A percentile compares a stretch with the other conserved stretches of the same genome.
These are phyloP conservation scores for Sebastes hopkinsi DNA, from an alignment of 2,797 vertebrate species.

Conservation along the genomic window DNA sequence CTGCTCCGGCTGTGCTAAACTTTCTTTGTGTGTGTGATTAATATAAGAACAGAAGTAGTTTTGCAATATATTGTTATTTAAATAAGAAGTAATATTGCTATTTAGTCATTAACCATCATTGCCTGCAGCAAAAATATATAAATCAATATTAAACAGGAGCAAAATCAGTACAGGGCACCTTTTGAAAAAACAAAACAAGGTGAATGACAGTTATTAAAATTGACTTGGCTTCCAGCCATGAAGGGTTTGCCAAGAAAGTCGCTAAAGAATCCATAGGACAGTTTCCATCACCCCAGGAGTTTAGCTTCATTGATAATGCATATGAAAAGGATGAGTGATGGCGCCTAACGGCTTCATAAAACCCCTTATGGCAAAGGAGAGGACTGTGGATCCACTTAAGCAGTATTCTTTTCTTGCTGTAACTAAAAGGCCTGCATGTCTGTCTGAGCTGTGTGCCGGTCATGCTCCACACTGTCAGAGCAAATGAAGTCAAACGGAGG, in stretches of 20 bases:
- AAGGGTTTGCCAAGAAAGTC: slow-evolving; percentile 60
- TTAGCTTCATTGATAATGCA: slow-evolving; percentile 67
- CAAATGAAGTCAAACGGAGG: slow-evolving; percentile 78
- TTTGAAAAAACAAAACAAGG: slow-evolving; percentile 57
- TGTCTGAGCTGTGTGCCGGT: slow-evolving; percentile 56
- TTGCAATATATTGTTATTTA: slow-evolving; percentile 13
- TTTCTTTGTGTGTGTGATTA: slow-evolving; percentile 28
- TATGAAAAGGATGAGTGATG: slow-evolving; percentile 63
- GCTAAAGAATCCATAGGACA: slow-evolving; percentile 62
- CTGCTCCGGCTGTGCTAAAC: slow-evolving; percentile 31
- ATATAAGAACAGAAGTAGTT: slow-evolving; percentile 6
- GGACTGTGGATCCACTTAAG: slow-evolving; percentile 38
- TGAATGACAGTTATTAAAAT: slow-evolving; percentile 68
- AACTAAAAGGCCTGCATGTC: slow-evolving; percentile 37
- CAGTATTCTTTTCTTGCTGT: slow-evolving; percentile 32
- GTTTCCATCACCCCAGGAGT: slow-evolving; percentile 64
- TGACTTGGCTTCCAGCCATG: slow-evolving; percentile 60
- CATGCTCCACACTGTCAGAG: slow-evolving; percentile 68
- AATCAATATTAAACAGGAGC: slow-evolving; percentile 54
- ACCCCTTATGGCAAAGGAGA: slow-evolving; percentile 36
- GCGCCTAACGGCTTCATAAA: slow-evolving; percentile 44
- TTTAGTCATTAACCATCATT: not conserved
- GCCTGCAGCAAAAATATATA: slow-evolving; percentile 42
- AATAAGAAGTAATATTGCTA: slow-evolving; percentile 6
- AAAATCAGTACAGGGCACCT: slow-evolving; percentile 43